These are phyloP conservation scores for Buceros bicornis DNA, from an alignment of 2,797 vertebrate species.

Conservation along the genomic window DNA sequence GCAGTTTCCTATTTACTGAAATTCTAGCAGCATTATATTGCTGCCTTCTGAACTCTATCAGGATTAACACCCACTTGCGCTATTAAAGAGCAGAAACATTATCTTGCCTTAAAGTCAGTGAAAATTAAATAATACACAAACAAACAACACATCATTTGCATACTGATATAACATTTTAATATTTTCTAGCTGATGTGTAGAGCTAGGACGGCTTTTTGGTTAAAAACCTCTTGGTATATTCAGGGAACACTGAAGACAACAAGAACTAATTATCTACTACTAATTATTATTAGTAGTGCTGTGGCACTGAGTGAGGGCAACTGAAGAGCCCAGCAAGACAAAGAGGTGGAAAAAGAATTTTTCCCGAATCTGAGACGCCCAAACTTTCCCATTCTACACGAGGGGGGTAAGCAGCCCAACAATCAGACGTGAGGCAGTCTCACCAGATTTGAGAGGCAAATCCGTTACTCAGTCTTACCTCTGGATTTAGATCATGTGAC, in stretches of 20 bases:
- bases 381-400: neutral
- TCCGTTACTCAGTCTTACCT: neutral
- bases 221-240: neutral
- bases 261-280: neutral
- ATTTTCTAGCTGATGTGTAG: neutral
- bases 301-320: neutral
- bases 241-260: neutral
- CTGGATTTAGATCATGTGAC: neutral
- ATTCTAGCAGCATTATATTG: conserved; percentile 5
- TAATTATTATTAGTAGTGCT: neutral
- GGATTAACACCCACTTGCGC: conserved; percentile 38
- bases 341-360: neutral
- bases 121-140: conserved; percentile 20
- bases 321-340: neutral
- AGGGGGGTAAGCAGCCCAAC: neutral
- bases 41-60: neutral
- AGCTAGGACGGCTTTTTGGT: neutral
- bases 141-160: neutral
- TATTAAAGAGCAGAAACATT: conserved; percentile 26
- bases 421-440: neutral
- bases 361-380: neutral
- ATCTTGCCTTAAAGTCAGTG: neutral
- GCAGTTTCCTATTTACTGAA: neutral
- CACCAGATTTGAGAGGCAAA: neutral
- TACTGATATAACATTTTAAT: neutral